Evolutionary conservation across 2,797 vertebrate genomes (phyloP), one percentile per base, ranked within the genome.

Genomic region (Tinamus major): DNA sequence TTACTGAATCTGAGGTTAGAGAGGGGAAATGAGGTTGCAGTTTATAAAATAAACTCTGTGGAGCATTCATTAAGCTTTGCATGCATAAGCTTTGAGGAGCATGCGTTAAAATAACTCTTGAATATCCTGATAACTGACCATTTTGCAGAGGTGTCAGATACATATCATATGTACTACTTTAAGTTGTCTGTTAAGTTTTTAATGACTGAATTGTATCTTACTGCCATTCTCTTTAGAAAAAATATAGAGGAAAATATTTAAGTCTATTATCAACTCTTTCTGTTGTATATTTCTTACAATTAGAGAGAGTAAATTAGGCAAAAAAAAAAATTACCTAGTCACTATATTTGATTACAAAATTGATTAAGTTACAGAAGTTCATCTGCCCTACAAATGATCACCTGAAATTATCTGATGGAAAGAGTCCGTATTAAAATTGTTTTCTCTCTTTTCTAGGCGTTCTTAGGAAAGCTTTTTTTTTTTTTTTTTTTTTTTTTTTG

Each of bases 401-500:
- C 21, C 31, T 46, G 29, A 44, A 91, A 33, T 49, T 68, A 76
- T 72, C 41, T 2, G 1, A 35, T 13, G 49, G 46, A 68, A 41
- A 5, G 3, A 10, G 2, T 65, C 19, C 1, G 0, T 55, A 16
- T 41, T 64, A 24, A 8, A 56, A n/a, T 16, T 29, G 27, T 44
- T 49, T 51, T 21, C 9, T 20, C 55, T 65, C 2, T 56, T 67
- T 46, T 83, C 64, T 64, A 80, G 24, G 5, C 18, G 46, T 82
- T 79, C 41, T 83, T 65, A 76, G 86, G 24, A 67, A 63, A 92
- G 31, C 14, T 65, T 2, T 85, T 85, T 75, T 74, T 29, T 53
- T 24, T 5, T 15, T 42, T 42, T 41, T 41, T 41, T 10, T 41
- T 41, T 41, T 41, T 41, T 41, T 41, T 41, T 41, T 41, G n/a